Base-by-base conservation (phyloP, 2,888 invertebrate species). In the Caenorhabditis angaria region DNA sequence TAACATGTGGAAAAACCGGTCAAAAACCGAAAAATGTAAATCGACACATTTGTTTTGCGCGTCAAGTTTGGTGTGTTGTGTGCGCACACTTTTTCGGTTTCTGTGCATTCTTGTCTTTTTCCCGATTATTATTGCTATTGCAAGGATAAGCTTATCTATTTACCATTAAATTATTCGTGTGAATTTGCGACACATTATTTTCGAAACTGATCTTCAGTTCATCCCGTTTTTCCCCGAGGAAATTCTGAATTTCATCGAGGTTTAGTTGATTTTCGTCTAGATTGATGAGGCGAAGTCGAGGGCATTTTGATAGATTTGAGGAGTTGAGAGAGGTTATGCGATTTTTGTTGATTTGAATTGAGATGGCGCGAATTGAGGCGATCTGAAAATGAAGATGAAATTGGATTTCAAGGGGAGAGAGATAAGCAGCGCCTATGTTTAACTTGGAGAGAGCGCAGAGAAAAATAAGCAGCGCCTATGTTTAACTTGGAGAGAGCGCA, bases 341-440 rank as follows among this genome's bases (percentile, higher is more conserved):
- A 90, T 99, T 99, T 89, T 95, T 94, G 90, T 97, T 97, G 72
- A 97, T 90, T 90, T 94, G 96, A 66, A 99, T 89, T 89, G 97
- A 97, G 24, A 92, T 92, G 10, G 93, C 93, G 88, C 93, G 91
- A 8, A 97, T 90, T 3, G 91, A 90, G 14, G 91, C 90, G 72
- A 94, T 92, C 65, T 87, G 92, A 22, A 50, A 50, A 6, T 50
- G 50, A 50, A 50, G 22, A 22, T 22, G 35, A 35, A 10, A 22
- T 24, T 4, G 24, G 24, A 22, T 24, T 3, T 50, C 2, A 22
- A 14, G 35, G 14, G 14, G 35, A 10, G 35, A 35, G 6, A 10
- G 14, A 10, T 35, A 24, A 51, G 8, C 12, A 51, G 12, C 3
- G 22, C n/a, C n/a, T n/a, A n/a, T n/a, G n/a, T n/a, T n/a, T n/a